Evolutionary conservation across 2,797 vertebrate species (phyloP), one percentile per base, ranked within the genome.

Genomic region (Melanotaenia trifasciata): DNA sequence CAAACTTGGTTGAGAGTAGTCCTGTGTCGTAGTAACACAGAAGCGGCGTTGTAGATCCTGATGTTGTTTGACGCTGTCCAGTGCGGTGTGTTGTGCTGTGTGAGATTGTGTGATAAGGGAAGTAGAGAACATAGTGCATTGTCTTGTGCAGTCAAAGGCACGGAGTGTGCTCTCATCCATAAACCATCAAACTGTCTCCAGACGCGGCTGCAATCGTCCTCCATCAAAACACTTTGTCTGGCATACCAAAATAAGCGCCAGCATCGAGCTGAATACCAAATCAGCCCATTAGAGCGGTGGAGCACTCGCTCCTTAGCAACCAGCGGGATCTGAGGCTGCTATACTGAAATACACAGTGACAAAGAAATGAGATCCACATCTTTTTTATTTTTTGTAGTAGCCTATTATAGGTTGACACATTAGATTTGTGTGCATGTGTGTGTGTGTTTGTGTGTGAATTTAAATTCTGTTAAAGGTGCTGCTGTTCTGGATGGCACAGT

Each of bases 201-300:
- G 96, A 97, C 97, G 95, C 96, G 96, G 95, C 95, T 94, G 96
- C 97, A 97, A 97, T 97, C 96, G 97, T 96, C 96, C 96, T 97
- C 97, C 96, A 98, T 98, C 97, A 98, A 98, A 98, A 98, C 97
- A 98, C 97, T 98, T 98, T 98, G 98, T 98, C 97, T 97, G 97
- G 97, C 96, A 97, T 98, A 97, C 96, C 97, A 97, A 98, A 97
- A 98, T 97, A 97, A 96, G 96, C 96, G 93, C 94, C 96, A 93
- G 96, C 93, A 95, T 96, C 93, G 96, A 94, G 93, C 95, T 87
- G 97, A 99, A 99, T 98, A 98, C 96, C 94, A 98, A 98, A 99
- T 97, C 96, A 98, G 96, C 95, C 97, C 95, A 96, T 97, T 97
- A 97, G 96, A 96, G 96, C 96, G 94, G 93, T 92, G 95, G 95